Evolutionary conservation across 2,888 invertebrate genomes (phyloP), one percentile per base, ranked within the genome.

Genomic region (Sturmia bella): DNA sequence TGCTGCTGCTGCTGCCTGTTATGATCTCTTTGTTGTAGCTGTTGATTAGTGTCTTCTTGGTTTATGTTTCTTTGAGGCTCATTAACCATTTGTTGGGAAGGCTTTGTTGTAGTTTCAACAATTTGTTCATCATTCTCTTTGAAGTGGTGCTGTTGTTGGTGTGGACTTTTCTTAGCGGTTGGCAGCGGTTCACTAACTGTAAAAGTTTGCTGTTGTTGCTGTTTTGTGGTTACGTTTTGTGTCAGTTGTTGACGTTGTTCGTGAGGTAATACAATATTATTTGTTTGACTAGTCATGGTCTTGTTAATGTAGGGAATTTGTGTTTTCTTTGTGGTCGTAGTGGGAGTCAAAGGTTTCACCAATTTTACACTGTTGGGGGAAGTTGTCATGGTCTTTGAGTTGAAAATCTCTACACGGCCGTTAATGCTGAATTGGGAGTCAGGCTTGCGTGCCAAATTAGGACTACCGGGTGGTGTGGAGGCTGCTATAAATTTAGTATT

Each of bases 101-200:
- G 75, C 82, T 83, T 84, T 85, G 95, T 95, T 91, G 95, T 95
- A 48, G 64, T 69, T 74, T 37, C 45, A 27, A 11, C 24, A 41
- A 11, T 32, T 21, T 19, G 6, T 6, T 19, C 43, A 41, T 39
- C 5, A 13, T 39, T 19, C 17, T 37, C 2, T 17, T 39, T 3
- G 15, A 15, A 17, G 19, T 54, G 59, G 9, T 17, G 43, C 11
- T 17, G 24, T 27, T 37, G 61, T 9, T 43, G 45, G 11, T 61
- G 48, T 2, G 27, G 54, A 9, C 7, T 45, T 56, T 56, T 43
- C 17, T 12, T 69, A 21, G 11, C 41, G 17, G 50, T 15, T 68
- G 70, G 39, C 77, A 79, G 56, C 61, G 79, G 52, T 80, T 84
- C 80, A 68, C 56, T 82, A 63, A 76, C 75, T 79, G 57, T 75